phyloP scores from a whole-genome alignment of 2,113 vertebrate genomes.

The Riparia riparia region DNA sequence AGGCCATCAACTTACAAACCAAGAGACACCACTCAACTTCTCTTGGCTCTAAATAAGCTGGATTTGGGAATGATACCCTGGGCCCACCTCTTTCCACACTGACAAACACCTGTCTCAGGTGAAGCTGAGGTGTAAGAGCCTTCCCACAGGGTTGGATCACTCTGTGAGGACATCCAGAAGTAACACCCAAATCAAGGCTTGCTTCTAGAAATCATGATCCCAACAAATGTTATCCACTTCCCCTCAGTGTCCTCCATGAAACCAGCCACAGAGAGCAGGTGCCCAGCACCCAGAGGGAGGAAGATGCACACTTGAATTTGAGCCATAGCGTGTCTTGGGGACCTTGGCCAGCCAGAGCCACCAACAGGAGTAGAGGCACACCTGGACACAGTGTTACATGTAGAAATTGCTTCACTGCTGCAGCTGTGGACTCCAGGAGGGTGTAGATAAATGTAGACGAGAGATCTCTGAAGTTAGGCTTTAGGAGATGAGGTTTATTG shows the following conservation, averaged over 20 bases:
- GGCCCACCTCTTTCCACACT: background rate
- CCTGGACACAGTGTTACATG: background rate
- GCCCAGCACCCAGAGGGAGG: background rate
- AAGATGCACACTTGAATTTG: background rate
- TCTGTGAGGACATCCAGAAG: background rate
- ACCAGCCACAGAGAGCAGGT: background rate
- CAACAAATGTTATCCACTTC: background rate
- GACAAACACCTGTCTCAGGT: background rate
- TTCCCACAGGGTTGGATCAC: background rate
- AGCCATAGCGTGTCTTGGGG: background rate
- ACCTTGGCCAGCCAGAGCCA: background rate
- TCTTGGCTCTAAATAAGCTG: background rate
- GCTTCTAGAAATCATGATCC: background rate
- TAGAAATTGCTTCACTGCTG: no score
- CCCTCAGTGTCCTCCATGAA: background rate
- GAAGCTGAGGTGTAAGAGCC: background rate
- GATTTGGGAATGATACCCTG: background rate
- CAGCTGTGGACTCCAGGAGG: no score
- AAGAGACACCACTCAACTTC: rapidly evolving
- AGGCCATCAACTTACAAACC: background rate
- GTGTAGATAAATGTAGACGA: no score
- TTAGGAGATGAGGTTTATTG: no score
- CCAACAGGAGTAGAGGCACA: background rate
- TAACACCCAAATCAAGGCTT: background rate
- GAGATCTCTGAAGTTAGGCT: no score